A percentile compares a stretch with the other conserved stretches of the same genome.
Conservation (phyloP, 2,797 vertebrate genomes). For the Cossypha caffra region DNA sequence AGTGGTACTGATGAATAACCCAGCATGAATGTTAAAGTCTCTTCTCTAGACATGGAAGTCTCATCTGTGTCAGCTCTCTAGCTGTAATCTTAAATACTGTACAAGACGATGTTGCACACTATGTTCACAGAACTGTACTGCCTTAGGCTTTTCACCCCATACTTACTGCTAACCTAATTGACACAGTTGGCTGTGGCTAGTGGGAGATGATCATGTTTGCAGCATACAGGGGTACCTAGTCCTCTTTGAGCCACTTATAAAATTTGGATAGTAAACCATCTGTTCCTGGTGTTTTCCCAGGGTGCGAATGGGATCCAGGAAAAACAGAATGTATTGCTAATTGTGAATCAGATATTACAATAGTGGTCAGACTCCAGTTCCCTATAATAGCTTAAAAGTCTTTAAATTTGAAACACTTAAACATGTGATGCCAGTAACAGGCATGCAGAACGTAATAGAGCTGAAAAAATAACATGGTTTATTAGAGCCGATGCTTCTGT, state of each 20-base stretch:
- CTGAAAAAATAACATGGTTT: neutral
- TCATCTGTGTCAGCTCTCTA: neutral
- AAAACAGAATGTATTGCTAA: slow-evolving; percentile 30
- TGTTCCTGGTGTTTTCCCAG: slow-evolving; percentile 48
- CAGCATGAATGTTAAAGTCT: neutral
- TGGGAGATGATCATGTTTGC: neutral
- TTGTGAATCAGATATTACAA: slow-evolving; percentile 7
- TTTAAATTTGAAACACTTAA: slow-evolving; percentile 27
- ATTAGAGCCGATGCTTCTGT: neutral
- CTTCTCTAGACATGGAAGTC: neutral
- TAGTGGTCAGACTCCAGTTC: neutral
- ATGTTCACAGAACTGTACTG: neutral
- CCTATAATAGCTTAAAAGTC: neutral
- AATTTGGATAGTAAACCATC: slow-evolving; percentile 25
- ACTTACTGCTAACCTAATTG: neutral
- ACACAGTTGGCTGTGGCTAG: neutral
- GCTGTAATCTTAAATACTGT: neutral
- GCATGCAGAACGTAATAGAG: neutral
- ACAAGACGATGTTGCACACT: neutral
- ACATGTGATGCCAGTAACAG: neutral
- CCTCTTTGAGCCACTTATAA: slow-evolving; percentile 5
- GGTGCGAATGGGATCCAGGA: slow-evolving; percentile 4
- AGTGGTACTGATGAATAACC: neutral
- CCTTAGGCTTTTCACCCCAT: neutral
- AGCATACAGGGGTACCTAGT: neutral